phyloP scores from a whole-genome alignment of 1,140 invertebrate genomes.

The Lamellibrachia luymesi region DNA sequence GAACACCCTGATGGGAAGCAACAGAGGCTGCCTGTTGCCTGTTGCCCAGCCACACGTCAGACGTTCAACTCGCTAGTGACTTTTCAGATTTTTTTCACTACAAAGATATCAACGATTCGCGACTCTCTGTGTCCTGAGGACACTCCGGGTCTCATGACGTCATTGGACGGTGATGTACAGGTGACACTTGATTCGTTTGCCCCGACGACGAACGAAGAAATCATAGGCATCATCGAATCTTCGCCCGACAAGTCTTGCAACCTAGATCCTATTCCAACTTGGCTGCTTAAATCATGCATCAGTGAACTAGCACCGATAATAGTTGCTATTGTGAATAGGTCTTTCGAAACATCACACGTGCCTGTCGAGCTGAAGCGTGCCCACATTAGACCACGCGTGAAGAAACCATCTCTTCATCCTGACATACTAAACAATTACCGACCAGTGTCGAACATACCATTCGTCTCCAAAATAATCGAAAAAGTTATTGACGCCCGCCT shows the following conservation, averaged over 20 bases:
- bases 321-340: no score
- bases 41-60: not conserved
- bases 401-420: not conserved
- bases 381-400: not conserved
- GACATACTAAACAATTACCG: not conserved
- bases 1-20: not conserved
- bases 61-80: not conserved
- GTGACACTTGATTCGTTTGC: not conserved
- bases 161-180: not conserved
- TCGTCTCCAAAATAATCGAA: no score
- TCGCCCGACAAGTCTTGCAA: not conserved
- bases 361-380: no score
- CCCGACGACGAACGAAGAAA: not conserved
- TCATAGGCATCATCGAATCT: not conserved
- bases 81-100: not conserved
- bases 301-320: not conserved
- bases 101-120: not conserved
- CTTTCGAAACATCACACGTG: no score
- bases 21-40: not conserved
- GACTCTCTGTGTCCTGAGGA: not conserved
- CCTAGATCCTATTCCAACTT: not conserved
- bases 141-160: not conserved
- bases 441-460: not conserved
- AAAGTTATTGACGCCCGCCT: not conserved
- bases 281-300: not conserved